A percentile compares a stretch with the other conserved stretches of the same genome.
phyloP scores from a whole-genome alignment of 2,888 invertebrate genomes.

The Xylophagus ater region DNA sequence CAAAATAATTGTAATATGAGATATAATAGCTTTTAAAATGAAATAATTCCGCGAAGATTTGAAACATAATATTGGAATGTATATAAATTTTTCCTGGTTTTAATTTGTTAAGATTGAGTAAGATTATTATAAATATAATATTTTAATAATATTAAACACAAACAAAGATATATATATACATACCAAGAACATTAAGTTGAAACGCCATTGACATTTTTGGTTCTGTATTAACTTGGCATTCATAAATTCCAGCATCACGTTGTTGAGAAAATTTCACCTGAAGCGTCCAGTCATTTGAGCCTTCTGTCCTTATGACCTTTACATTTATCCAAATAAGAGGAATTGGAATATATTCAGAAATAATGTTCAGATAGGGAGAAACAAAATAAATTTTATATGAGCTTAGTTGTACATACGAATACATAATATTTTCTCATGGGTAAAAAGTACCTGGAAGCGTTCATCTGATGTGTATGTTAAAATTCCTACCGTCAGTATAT shows the following conservation, averaged over 20 bases:
- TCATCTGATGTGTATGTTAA: conserved; percentile 80
- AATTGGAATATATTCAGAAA: not conserved
- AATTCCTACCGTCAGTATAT: conserved; percentile 76
- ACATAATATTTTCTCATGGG: not conserved
- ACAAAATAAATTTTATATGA: not conserved
- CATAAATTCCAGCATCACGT: conserved; percentile 61
- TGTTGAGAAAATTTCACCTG: conserved; percentile 79
- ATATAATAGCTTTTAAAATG: too few relatives aligned
- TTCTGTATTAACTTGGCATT: conserved; percentile 58
- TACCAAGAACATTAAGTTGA: conserved; percentile 73
- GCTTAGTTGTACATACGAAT: not conserved
- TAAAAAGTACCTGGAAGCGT: conserved; percentile 58
- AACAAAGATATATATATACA: too few relatives aligned
- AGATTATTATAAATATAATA: too few relatives aligned
- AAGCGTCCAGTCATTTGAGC: conserved; percentile 79
- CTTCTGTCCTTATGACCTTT: conserved; percentile 45
- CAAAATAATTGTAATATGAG: too few relatives aligned
- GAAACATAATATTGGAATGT: too few relatives aligned
- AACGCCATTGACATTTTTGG: conserved; percentile 83
- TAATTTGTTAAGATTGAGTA: too few relatives aligned
- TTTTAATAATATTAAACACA: too few relatives aligned
- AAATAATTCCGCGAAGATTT: too few relatives aligned
- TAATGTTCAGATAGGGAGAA: not conserved
- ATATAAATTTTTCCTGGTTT: too few relatives aligned
- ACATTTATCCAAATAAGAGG: not conserved